Evolutionary conservation across 30 jellyfish, hydroid and myxozoan genomes (phyloP), one percentile per base, ranked within the genome.

Genomic region (Aurelia sp.): DNA sequence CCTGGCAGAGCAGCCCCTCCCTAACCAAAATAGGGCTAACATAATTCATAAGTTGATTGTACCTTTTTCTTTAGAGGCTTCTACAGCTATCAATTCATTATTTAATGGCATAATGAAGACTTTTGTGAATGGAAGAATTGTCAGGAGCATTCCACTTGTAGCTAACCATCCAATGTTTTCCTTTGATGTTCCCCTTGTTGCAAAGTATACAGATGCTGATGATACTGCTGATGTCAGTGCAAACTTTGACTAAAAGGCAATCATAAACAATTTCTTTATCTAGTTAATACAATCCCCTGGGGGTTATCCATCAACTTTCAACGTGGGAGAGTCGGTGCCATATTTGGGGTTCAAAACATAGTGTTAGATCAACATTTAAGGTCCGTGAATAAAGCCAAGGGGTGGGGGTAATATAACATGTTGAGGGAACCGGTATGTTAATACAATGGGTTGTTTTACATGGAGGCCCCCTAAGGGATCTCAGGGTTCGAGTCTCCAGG

Each of bases 61-160:
- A 92, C 98, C 98, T 80, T 92, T 92, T 33, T 85, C 98, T 47
- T 82, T 82, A 2, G 85, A 92, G 21, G 81, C 90, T 27, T 92
- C 96, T 13, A 91, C 90, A 7, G 91, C 98, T 31, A 80, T 19
- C 11, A 92, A 74, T 57, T 82, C 91, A 64, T 82, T 74, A 50
- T 92, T 86, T 67, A 86, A 53, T 17, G 98, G 98, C 57, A 73
- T 63, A 20, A 92, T 92, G 67, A 92, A 79, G 65, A 87, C 8
- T 17, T 38, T 72, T 21, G 98, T 92, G 70, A 86, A 82, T 9
- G 96, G 90, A 13, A 78, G 86, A 47, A 92, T 79, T 24, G 97
- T n/a, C n/a, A 81, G 33, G 87, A 92, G 72, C 75, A 89, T 67
- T 16, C 92, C 82, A 17, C 98, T 95, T 79, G 91, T 41, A 16